Evolutionary conservation across 2,113 vertebrate genomes (phyloP), one percentile per base, ranked within the genome.

Genomic region (Chamaetylas fuelleborni): DNA sequence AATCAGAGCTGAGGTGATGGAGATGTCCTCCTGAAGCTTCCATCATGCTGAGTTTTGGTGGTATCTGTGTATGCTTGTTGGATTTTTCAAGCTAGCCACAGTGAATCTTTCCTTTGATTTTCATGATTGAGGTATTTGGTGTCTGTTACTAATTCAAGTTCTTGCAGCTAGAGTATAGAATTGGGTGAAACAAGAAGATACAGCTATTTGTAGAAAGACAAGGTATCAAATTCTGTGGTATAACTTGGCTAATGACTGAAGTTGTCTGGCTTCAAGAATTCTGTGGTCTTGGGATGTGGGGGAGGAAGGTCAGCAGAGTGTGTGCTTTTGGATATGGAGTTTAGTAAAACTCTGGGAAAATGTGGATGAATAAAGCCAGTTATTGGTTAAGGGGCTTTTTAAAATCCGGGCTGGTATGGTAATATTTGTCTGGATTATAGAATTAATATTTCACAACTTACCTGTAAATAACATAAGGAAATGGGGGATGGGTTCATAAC

Each of bases 231-330:
- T 91, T 80, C n/a, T 64, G 0, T 12, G 4, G 13, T 61, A 17
- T 9, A 14, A 34, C 42, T 45, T 65, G 45, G 42, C 34, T 77
- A 47, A 69, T 14, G 84, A 56, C 45, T 4, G 0, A 28, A 54
- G 19, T 36, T 91, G 57, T 69, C 38, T 81, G 74, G 8, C 61
- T 90, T 85, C 15, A 76, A 76, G 42, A 78, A 45, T 80, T 86
- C 25, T 50, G 8, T 64, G 4, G 67, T 82, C 3, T 19, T 0
- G 0, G 23, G 36, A 10, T 51, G 23, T 23, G 14, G 33, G 2
- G 20, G 11, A 45, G 8, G 11, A 56, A 57, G 40, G 34, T 82
- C 26, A 72, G 29, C 26, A 82, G 42, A 34, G 33, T 0, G 0
- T 58, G 12, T 80, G 54, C 34, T 50, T 58, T 82, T 57, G 31